Evolutionary conservation across 2,888 invertebrate species (phyloP), one percentile per base, ranked within the genome.

Genomic region (Heterodera filipjevi): DNA sequence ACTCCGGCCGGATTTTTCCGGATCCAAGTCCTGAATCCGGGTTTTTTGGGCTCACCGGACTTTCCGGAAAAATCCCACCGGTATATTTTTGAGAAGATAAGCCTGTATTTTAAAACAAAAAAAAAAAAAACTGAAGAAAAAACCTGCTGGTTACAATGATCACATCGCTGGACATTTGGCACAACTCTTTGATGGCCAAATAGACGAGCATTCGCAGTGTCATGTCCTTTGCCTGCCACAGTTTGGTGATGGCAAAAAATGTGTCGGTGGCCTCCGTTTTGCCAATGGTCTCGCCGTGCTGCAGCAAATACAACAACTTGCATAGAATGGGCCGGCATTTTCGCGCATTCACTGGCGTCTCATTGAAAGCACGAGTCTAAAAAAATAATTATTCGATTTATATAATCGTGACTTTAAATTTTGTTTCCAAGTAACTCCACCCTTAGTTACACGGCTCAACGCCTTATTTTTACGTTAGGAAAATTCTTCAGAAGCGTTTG

Each of bases 231-330:
- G 95, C 96, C 90, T 99, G 99, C 90, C 99, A 99, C 71, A 99
- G 91, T 90, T 99, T 99, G 0, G 99, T 99, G 92, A 98, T 97
- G 1, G 99, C 98, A 91, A 99, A 99, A 90, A 99, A 99, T 12
- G 95, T 94, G 89, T 98, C 98, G 1, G 99, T 99, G 0, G 99
- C 99, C 90, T 99, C 99, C 71, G 94, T 94, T 0, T 94, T 93
- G 19, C 10, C 94, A 81, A 99, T 92, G 86, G 93, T 92, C 90
- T 98, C 97, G 0, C 87, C 93, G 91, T 98, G 98, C 89, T 96
- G 96, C 82, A 99, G 92, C 84, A 99, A 92, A 90, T 96, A 98
- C 33, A 99, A 92, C 83, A 99, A 94, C 91, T 98, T 99, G 81
- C 97, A 95, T 84, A 99, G 92, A 89, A 98, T 96, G 86, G 94